These are phyloP conservation scores for Octopus bimaculoides DNA, from an alignment of 1,140 invertebrate species.

Conservation along the genomic window DNA sequence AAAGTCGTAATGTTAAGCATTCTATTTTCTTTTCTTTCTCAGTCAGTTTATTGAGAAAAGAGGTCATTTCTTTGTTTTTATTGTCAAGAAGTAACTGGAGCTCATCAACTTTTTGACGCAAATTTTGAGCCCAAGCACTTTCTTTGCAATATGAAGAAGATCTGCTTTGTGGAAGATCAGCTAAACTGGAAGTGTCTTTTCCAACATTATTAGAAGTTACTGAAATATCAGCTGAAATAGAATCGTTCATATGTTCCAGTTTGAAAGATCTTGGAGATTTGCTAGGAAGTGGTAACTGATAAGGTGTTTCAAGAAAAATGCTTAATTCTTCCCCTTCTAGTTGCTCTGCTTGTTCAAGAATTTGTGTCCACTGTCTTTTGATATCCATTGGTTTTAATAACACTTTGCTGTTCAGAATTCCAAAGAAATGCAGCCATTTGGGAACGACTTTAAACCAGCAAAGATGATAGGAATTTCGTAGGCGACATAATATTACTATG, in stretches of 20 bases:
- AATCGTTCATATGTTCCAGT: background rate
- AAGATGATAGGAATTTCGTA: background rate
- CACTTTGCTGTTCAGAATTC: background rate
- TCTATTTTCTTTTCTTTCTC: background rate
- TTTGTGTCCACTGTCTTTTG: background rate
- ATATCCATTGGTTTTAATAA: background rate
- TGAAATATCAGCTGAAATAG: no score
- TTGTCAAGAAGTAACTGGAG: background rate
- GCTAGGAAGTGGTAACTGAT: background rate
- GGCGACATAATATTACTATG: background rate
- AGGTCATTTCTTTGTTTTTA: background rate
- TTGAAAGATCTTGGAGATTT: background rate
- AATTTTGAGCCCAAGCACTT: background rate
- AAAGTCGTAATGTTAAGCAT: background rate
- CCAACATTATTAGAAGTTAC: no score
- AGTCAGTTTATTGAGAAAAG: background rate
- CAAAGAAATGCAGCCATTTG: background rate
- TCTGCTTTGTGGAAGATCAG: background rate
- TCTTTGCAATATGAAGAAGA: background rate
- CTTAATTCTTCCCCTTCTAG: background rate
- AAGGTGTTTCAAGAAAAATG: background rate
- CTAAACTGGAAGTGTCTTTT: no score
- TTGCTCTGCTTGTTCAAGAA: background rate
- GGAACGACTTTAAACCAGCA: constrained; percentile 3
- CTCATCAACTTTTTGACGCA: background rate